Evolutionary conservation across 1,140 invertebrate species (phyloP).

Genomic region (Melipona quadrifasciata): DNA sequence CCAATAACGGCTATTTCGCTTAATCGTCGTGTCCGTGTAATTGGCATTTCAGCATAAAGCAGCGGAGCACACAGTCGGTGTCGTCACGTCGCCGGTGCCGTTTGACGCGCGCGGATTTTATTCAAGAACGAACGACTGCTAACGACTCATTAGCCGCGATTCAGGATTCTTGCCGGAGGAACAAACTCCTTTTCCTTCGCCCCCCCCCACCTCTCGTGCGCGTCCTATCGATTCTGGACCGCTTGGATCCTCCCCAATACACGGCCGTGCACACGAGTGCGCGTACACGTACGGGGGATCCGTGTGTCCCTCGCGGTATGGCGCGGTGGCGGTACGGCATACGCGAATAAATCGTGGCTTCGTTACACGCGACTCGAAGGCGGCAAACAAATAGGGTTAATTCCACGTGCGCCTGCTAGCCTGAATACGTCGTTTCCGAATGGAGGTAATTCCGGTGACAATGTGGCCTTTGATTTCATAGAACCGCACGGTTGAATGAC

Average conservation of each 20-base stretch:
- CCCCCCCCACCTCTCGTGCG: background rate
- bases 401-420: slow-evolving; percentile 76
- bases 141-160: slow-evolving; percentile 68
- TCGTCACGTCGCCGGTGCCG: slow-evolving; percentile 29
- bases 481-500: slow-evolving; percentile 78
- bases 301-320: slow-evolving; percentile 29
- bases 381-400: slow-evolving; percentile 81
- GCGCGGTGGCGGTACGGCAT: slow-evolving; percentile 51
- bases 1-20: slow-evolving; percentile 29
- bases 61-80: background rate
- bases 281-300: background rate
- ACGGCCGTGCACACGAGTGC: background rate
- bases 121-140: slow-evolving; percentile 51
- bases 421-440: slow-evolving; percentile 82
- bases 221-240: slow-evolving; percentile 58
- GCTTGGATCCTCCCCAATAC: slow-evolving; percentile 45
- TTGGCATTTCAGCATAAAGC: slow-evolving; percentile 20
- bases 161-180: slow-evolving; percentile 63
- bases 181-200: slow-evolving; percentile 62
- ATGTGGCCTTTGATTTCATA: slow-evolving; percentile 82
- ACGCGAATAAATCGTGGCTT: slow-evolving; percentile 78
- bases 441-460: slow-evolving; percentile 81
- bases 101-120: slow-evolving; percentile 45
- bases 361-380: slow-evolving; percentile 76
- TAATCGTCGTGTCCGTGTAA: slow-evolving; percentile 39